Conservation (phyloP, 2,888 invertebrate genomes). For the Trilocha varians region DNA sequence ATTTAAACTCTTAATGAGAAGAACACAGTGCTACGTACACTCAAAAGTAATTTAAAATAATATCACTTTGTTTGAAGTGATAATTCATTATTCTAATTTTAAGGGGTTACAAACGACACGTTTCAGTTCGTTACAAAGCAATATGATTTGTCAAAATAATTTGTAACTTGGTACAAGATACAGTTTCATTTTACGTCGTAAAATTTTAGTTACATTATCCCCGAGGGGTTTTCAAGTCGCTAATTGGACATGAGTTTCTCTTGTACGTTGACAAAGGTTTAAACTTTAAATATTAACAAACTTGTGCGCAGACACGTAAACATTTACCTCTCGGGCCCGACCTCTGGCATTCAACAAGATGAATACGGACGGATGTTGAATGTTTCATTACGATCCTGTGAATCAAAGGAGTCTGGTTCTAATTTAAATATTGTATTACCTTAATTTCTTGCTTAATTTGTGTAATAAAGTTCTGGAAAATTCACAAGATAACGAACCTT, state of each 20-base stretch:
- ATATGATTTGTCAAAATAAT: neutral
- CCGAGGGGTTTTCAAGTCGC: neutral
- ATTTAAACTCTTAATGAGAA: too few relatives aligned
- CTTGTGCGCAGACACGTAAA: neutral
- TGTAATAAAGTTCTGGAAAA: too few relatives aligned
- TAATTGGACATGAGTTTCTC: neutral
- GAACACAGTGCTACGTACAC: too few relatives aligned
- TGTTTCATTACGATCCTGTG: neutral
- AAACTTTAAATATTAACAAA: neutral
- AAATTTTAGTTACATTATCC: neutral
- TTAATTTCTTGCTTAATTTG: too few relatives aligned
- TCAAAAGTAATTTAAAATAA: too few relatives aligned
- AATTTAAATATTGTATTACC: too few relatives aligned
- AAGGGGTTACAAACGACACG: too few relatives aligned
- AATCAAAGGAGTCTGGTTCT: neutral
- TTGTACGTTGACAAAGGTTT: neutral
- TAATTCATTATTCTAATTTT: too few relatives aligned
- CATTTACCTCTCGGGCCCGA: neutral
- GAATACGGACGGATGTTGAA: neutral
- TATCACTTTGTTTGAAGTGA: too few relatives aligned
- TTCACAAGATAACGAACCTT: too few relatives aligned
- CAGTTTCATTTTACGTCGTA: neutral
- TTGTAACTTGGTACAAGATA: neutral
- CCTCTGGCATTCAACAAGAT: neutral
- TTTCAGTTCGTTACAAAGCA: too few relatives aligned